phyloP scores from a whole-genome alignment of 2,888 invertebrate genomes.

The Allophyes oxyacanthae region DNA sequence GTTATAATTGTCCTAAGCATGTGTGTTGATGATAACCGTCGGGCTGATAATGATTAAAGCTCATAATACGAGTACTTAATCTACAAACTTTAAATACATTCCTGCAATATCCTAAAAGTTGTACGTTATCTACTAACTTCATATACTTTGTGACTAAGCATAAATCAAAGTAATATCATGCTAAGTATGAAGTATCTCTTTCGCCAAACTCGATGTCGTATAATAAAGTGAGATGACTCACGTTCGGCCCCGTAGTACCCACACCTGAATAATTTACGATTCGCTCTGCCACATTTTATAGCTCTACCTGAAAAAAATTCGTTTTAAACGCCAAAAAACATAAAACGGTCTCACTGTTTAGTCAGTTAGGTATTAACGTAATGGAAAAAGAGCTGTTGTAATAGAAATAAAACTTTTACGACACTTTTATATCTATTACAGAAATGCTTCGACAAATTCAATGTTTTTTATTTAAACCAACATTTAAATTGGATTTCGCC shows the following conservation, averaged over 20 bases:
- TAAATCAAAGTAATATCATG: constrained; percentile 38
- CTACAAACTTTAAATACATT: no score
- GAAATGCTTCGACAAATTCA: constrained; percentile 28
- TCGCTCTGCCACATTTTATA: constrained; percentile 47
- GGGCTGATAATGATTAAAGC: no score
- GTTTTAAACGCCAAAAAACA: constrained; percentile 45
- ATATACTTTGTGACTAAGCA: constrained; percentile 24
- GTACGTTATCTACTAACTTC: neutral
- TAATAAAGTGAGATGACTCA: constrained; percentile 33
- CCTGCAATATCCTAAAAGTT: neutral
- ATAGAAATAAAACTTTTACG: constrained; percentile 59
- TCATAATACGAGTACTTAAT: no score
- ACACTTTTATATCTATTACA: constrained; percentile 43
- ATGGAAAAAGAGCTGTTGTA: constrained; percentile 52
- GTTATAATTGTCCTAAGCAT: no score
- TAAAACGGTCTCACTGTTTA: constrained; percentile 49
- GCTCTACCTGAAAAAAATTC: constrained; percentile 43
- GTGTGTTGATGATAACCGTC: no score
- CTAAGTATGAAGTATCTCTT: constrained; percentile 26
- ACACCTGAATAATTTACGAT: constrained; percentile 50
- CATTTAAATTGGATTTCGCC: constrained; percentile 40
- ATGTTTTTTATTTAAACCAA: constrained; percentile 34
- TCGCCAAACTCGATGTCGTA: constrained; percentile 27
- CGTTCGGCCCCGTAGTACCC: constrained; percentile 3
- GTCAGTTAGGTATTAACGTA: constrained; percentile 48